Evolutionary conservation across 2,888 invertebrate species (phyloP).

Genomic region (Scaptomyza polygonia): DNA sequence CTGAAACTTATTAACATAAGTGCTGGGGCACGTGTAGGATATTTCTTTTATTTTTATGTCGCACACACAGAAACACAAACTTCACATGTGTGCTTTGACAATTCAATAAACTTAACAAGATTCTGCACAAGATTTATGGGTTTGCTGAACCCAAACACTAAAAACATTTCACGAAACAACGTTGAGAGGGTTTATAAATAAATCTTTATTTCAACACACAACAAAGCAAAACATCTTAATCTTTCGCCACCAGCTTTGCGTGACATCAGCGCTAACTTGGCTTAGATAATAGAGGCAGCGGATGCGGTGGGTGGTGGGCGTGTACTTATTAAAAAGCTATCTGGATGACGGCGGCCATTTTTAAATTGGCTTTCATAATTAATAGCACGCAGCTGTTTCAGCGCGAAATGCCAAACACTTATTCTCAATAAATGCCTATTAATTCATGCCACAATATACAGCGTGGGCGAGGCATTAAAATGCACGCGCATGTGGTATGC

Average conservation of each 20-base stretch:
- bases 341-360: slow-evolving; percentile 30
- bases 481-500: slow-evolving; percentile 44
- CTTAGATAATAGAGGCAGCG: neutral
- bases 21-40: slow-evolving; percentile 71
- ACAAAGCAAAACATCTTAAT: slow-evolving; percentile 10
- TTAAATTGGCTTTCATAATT: slow-evolving; percentile 50
- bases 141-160: slow-evolving; percentile 61
- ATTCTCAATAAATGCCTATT: slow-evolving; percentile 70
- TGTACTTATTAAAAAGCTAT: slow-evolving; percentile 71
- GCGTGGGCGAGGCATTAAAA: slow-evolving; percentile 56
- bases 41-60: slow-evolving; percentile 76
- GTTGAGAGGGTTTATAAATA: slow-evolving; percentile 55
- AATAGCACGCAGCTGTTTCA: slow-evolving; percentile 56
- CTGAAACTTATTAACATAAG: slow-evolving; percentile 71
- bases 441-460: slow-evolving; percentile 35
- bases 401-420: slow-evolving; percentile 68
- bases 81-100: slow-evolving; percentile 55
- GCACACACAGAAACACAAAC: slow-evolving; percentile 13
- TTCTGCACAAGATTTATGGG: slow-evolving; percentile 77
- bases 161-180: slow-evolving; percentile 27
- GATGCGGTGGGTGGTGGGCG: slow-evolving; percentile 4
- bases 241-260: slow-evolving; percentile 21
- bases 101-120: slow-evolving; percentile 80
- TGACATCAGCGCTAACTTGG: slow-evolving; percentile 47
- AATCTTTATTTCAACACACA: slow-evolving; percentile 67